phyloP scores from a whole-genome alignment of 2,113 vertebrate genomes.

The Boleophthalmus pectinirostris region DNA sequence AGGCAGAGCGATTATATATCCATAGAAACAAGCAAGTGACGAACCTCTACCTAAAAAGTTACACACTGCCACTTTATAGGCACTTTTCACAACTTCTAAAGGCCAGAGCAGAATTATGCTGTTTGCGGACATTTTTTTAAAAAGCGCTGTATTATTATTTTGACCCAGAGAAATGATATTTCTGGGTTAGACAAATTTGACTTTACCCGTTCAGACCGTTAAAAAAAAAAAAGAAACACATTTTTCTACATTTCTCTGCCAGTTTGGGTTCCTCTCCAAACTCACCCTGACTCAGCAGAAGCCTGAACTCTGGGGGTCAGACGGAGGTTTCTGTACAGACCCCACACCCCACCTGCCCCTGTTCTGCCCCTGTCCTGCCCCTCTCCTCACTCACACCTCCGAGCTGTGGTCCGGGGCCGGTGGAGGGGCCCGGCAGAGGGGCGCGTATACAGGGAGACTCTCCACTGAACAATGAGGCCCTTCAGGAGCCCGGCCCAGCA shows the following conservation, averaged over 20 bases:
- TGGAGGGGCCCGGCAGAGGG: constrained; percentile 62
- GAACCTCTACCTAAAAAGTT: too few species aligned
- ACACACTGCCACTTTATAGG: too few species aligned
- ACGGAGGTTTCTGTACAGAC: constrained; percentile 36
- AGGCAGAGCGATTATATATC: too few species aligned
- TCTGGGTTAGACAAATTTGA: too few species aligned
- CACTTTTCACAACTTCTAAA: too few species aligned
- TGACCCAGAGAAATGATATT: too few species aligned
- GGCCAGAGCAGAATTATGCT: too few species aligned
- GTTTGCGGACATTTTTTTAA: too few species aligned
- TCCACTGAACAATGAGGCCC: constrained; percentile 66
- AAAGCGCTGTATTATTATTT: too few species aligned
- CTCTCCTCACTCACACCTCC: constrained; percentile 63
- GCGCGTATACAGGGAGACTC: constrained; percentile 48
- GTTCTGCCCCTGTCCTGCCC: constrained; percentile 54
- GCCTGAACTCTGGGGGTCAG: constrained; percentile 15
- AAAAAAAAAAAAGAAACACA: too few species aligned
- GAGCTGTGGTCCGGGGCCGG: constrained; percentile 70
- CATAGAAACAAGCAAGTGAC: too few species aligned
- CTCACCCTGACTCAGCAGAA: constrained; percentile 40
- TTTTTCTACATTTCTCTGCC: not conserved
- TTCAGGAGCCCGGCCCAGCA: constrained; percentile 65
- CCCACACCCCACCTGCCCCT: constrained; percentile 54
- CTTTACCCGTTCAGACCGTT: too few species aligned
- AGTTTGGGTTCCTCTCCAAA: not conserved